Evolutionary conservation across 2,888 invertebrate genomes (phyloP), one percentile per base, ranked within the genome.

Genomic region (Calliphora vomitoria): DNA sequence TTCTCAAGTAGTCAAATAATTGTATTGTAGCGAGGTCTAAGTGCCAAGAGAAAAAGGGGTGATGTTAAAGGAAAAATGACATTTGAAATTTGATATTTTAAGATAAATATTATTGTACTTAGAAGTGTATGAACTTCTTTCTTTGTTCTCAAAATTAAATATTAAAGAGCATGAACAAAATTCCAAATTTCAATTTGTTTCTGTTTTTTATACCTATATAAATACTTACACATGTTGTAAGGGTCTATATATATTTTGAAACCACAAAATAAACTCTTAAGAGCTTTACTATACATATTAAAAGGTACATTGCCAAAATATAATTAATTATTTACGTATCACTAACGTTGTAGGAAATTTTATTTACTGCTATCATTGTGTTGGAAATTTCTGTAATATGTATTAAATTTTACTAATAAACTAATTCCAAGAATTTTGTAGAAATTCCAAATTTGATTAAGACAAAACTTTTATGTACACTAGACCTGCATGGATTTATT

Each of bases 1-100:
- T 78, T 62, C 76, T 86, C 50, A 78, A 86, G 78, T 64, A 82
- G 71, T 47, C 85, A 81, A 76, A 76, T 62, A 76, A 55, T 85
- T 71, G 38, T 31, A 50, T 50, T 78, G 35, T 3, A 68, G 3
- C 13, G 11, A 11, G 15, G 15, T 41, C 3, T 4, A 8, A 13
- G 31, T 0, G 18, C 2, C 15, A n/a, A 8, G n/a, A 8, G 8
- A 71, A 84, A 58, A 72, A 72, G 83, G 78, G 83, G 47, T 64
- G 78, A 18, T 64, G 31, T 18, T 47, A 25, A 76, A 44, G 13
- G 20, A 58, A 47, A 58, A 38, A 68, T 75, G 38, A 8, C 13
- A 55, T 58, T 66, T 81, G n/a, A 79, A 79, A 79, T 68, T 18
- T 58, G 58, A 69, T 58, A 55, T 60, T 25, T 58, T 25, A 41